phyloP scores from a whole-genome alignment of 2,888 invertebrate species.

The Endomychus coccineus region DNA sequence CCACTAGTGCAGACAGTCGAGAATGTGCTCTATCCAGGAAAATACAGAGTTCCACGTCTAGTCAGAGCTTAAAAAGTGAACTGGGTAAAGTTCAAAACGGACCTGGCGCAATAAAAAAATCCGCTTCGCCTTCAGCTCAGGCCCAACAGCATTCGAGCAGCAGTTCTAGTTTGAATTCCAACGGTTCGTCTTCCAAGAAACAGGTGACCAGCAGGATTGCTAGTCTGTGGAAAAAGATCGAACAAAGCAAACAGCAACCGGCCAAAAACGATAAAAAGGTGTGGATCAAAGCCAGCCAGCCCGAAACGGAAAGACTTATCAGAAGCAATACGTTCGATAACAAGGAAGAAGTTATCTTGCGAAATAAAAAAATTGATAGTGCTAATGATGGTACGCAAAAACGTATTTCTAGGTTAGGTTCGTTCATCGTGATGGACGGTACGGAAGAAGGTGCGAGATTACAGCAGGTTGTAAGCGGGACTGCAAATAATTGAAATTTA shows the following conservation, averaged over 20 bases:
- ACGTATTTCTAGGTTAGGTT: constrained; percentile 47
- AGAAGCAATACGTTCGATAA: constrained; percentile 26
- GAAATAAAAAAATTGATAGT: constrained; percentile 21
- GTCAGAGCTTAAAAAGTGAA: constrained; percentile 51
- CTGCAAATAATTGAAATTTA: too few species aligned
- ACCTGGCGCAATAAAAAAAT: constrained; percentile 38
- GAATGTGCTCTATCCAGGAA: constrained; percentile 26
- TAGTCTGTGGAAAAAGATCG: constrained; percentile 71
- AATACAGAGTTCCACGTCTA: constrained; percentile 50
- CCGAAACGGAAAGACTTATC: constrained; percentile 4
- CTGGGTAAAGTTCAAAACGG: constrained; percentile 20
- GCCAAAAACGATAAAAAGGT: constrained; percentile 36
- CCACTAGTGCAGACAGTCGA: constrained; percentile 41
- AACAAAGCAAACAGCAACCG: constrained; percentile 55
- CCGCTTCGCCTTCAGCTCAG: constrained; percentile 31
- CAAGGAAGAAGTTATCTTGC: constrained; percentile 27
- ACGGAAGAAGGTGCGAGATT: constrained; percentile 20
- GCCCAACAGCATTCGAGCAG: constrained; percentile 36
- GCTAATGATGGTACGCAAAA: constrained; percentile 38
- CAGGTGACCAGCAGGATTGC: constrained; percentile 74
- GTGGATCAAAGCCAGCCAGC: constrained; percentile 8
- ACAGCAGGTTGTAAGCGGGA: too few species aligned
- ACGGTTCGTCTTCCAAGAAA: constrained; percentile 44
- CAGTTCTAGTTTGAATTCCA: constrained; percentile 53
- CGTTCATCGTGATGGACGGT: constrained; percentile 45